phyloP scores from a whole-genome alignment of 2,797 vertebrate genomes.

The Acanthopagrus latus region DNA sequence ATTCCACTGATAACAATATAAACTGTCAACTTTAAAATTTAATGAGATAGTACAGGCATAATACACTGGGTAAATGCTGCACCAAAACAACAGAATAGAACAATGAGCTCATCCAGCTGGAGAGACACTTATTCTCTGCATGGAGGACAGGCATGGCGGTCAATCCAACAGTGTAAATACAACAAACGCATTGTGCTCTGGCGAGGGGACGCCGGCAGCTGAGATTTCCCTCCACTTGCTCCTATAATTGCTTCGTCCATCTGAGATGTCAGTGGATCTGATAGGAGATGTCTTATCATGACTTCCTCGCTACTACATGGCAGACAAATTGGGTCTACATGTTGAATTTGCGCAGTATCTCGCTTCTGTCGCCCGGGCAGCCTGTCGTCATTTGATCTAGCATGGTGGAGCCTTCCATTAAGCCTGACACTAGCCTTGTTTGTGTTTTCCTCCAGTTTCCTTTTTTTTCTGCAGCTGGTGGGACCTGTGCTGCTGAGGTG shows the following conservation, averaged over 20 bases:
- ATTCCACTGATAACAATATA: conserved; percentile 75
- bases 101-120: conserved; percentile 33
- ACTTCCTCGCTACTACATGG: conserved; percentile 60
- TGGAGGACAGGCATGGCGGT: conserved; percentile 27
- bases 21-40: conserved; percentile 75
- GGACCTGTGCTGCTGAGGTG: conserved; percentile 40
- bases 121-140: conserved; percentile 33
- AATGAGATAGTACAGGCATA: conserved; percentile 61
- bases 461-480: conserved; percentile 36
- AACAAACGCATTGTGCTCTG: conserved; percentile 62
- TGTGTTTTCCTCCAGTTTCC: conserved; percentile 42
- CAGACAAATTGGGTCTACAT: conserved; percentile 77
- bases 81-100: conserved; percentile 45
- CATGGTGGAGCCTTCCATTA: conserved; percentile 53
- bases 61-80: conserved; percentile 35
- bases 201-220: conserved; percentile 56
- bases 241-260: conserved; percentile 82
- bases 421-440: conserved; percentile 47
- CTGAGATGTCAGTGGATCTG: conserved; percentile 74
- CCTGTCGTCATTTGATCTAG: conserved; percentile 57
- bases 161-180: conserved; percentile 62
- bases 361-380: conserved; percentile 59
- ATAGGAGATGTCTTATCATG: conserved; percentile 76
- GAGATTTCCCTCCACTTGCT: conserved; percentile 70
- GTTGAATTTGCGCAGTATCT: conserved; percentile 58